These are phyloP conservation scores for Galleria mellonella DNA, from an alignment of 1,140 invertebrate species.

Conservation along the genomic window DNA sequence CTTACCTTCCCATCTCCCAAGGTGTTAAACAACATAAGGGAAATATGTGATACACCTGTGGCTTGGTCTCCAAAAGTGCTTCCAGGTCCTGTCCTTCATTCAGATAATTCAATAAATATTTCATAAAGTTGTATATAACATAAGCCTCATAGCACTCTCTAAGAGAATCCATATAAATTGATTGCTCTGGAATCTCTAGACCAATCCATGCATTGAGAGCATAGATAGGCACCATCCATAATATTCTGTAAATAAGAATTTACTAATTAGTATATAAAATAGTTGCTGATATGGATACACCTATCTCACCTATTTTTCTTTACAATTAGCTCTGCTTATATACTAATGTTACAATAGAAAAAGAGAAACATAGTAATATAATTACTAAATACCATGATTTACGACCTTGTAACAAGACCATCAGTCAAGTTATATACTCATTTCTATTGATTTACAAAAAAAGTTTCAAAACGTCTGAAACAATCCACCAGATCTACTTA, in stretches of 20 bases:
- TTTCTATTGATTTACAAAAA: too few species aligned
- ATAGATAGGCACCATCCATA: conserved; percentile 99
- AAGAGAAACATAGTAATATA: too few species aligned
- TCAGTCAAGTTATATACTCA: too few species aligned
- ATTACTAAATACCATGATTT: too few species aligned
- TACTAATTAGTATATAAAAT: background rate
- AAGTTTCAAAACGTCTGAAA: too few species aligned
- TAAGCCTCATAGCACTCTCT: conserved; percentile 97
- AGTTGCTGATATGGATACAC: too few species aligned
- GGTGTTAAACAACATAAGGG: conserved; percentile 88
- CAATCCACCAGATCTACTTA: too few species aligned
- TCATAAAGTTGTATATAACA: conserved; percentile 99
- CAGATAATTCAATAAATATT: conserved; percentile 93
- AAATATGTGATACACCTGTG: conserved; percentile 89
- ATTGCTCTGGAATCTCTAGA: conserved; percentile 85
- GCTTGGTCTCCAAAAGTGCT: conserved; percentile 86
- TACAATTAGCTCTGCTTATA: too few species aligned
- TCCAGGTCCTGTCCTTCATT: conserved; percentile 89
- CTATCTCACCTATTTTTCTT: too few species aligned
- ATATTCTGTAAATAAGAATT: conserved; percentile 80
- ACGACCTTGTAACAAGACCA: too few species aligned
- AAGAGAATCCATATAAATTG: conserved; percentile 93
- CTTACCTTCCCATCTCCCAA: conserved; percentile 90
- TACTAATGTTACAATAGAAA: too few species aligned
- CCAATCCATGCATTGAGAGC: conserved; percentile 94